Base-by-base conservation (phyloP, 2,113 vertebrate genomes). In the Romanogobio albipinnatus region DNA sequence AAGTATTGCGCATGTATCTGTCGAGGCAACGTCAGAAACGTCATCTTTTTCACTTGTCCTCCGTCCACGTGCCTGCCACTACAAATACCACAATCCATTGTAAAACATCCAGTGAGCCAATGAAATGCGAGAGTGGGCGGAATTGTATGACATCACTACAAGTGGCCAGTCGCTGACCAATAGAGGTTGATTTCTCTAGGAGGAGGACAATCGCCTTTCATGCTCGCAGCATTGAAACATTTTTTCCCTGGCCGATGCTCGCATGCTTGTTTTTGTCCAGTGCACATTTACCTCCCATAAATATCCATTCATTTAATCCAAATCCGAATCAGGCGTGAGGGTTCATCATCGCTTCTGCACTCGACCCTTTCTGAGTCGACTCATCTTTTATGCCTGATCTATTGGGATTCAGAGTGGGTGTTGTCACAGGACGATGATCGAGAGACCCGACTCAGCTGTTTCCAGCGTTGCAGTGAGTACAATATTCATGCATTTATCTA, bases 391-490 rank as follows among this genome's bases (percentile, higher is more conserved):
- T 91, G 91, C 84, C 87, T 89, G 88, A 86, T 90, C 88, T 76
- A 82, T 82, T 88, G 77, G 84, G 66, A 53, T 64, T 73, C 88
- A 85, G 84, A 85, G 92, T 89, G 89, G 92, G 91, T 91, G 92
- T 92, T 88, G 93, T 91, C 90, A 91, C 77, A 53, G 86, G 45
- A 90, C 90, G 33, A 95, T 95, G 94, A 94, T 95, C 90, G 94
- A 95, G 88, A 91, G 94, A 93, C 92, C 94, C 87, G 94, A 95
- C 68, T 91, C 93, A 70, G 91, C 91, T 77, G 91, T 94, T 90
- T 89, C 93, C 85, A 94, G 93, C 91, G 93, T 94, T 90, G 93
- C 94, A 88, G 94, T 95, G 92, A 95, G 94, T 95, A 82, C 17
- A 59, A 17, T 13, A 61, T 33, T 78, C 17, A 70, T 76, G 10